phyloP scores from a whole-genome alignment of 2,113 vertebrate species.

The Myotis lucifugus region DNA sequence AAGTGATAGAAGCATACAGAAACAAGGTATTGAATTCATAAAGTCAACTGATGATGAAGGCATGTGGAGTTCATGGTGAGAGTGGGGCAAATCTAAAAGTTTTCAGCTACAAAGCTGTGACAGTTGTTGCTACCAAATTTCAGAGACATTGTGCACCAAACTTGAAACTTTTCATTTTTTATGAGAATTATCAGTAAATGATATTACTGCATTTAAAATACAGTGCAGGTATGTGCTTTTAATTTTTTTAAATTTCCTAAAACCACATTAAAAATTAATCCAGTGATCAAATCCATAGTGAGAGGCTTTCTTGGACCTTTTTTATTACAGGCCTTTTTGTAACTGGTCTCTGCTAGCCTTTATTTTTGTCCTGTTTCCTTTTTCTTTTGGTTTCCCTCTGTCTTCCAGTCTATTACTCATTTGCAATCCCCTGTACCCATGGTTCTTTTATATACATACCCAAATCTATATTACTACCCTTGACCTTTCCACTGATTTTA shows the following conservation, averaged over 20 bases:
- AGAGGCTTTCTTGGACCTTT: neutral
- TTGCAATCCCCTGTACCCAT: neutral
- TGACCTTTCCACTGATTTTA: conserved; percentile 11
- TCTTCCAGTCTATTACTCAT: neutral
- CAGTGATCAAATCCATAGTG: neutral
- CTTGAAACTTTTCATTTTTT: neutral
- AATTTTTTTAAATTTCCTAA: neutral
- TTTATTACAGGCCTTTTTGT: neutral
- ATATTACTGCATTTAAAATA: neutral
- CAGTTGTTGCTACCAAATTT: neutral
- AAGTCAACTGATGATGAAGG: neutral
- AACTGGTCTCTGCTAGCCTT: neutral
- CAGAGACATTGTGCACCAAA: neutral
- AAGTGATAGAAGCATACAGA: conserved; percentile 93
- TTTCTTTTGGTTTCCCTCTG: conserved; percentile 19
- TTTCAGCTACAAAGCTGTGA: neutral
- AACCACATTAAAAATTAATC: conserved; percentile 27
- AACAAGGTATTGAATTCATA: conserved; percentile 88
- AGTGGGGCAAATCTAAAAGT: neutral
- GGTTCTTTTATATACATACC: neutral
- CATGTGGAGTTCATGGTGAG: neutral
- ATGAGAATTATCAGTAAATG: neutral
- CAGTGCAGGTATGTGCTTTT: neutral
- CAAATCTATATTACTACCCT: neutral
- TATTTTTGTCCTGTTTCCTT: neutral